These are phyloP conservation scores for Syngnathus acus DNA, from an alignment of 2,797 vertebrate genomes.

Conservation along the genomic window DNA sequence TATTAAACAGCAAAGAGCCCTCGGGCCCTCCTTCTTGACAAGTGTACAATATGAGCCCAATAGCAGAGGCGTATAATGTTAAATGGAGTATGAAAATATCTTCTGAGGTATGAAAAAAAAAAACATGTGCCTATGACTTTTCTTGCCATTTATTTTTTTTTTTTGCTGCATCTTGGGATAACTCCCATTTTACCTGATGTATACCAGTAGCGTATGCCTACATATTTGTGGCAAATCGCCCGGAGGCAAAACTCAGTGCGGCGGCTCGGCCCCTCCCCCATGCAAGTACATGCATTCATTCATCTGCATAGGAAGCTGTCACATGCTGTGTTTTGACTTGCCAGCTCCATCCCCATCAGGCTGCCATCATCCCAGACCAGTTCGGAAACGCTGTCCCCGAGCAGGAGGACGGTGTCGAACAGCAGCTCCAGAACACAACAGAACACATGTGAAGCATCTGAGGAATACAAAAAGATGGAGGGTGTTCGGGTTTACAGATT, in stretches of 20 bases:
- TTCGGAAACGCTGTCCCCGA: conserved; percentile 79
- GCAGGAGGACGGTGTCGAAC: conserved; percentile 73
- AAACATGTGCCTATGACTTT: background rate
- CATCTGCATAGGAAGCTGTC: conserved; percentile 66
- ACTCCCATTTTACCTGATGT: too few species aligned
- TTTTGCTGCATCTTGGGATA: background rate
- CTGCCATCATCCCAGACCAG: conserved; percentile 91
- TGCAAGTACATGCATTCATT: conserved; percentile 60
- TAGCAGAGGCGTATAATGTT: conserved; percentile 40
- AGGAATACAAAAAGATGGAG: conserved; percentile 29
- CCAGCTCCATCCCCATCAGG: conserved; percentile 87
- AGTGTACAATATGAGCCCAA: conserved; percentile 54
- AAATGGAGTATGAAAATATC: background rate
- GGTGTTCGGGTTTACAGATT: conserved; percentile 8
- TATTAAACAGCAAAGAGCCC: conserved; percentile 68
- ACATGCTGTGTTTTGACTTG: conserved; percentile 68
- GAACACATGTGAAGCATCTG: conserved; percentile 78
- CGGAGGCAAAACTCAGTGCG: conserved; percentile 37
- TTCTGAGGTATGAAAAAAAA: background rate
- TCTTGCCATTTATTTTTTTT: too few species aligned
- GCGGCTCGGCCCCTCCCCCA: conserved; percentile 26
- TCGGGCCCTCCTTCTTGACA: conserved; percentile 56
- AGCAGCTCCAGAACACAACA: conserved; percentile 83
- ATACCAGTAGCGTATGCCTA: conserved; percentile 43
- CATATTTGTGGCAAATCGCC: conserved; percentile 56